Evolutionary conservation across 2,113 vertebrate genomes (phyloP), one percentile per base, ranked within the genome.

Genomic region (Mesembrinibis cayennensis): DNA sequence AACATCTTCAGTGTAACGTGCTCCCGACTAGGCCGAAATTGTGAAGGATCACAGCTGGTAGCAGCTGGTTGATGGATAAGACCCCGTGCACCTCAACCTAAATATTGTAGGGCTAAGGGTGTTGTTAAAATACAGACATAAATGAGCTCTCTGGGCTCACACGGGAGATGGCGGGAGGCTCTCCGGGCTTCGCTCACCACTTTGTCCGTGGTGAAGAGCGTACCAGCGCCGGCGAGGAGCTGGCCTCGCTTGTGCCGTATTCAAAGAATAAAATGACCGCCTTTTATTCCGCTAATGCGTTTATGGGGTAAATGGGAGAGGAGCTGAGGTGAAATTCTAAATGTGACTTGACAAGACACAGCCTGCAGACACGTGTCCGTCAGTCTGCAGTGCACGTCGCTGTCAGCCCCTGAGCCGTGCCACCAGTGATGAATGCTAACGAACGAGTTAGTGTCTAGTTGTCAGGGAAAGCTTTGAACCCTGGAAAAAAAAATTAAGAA

Each of bases 181-280:
- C 36, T 66, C 27, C 44, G 36, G n/a, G 10, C 63, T 73, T 20
- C n/a, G 19, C 87, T 55, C 50, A 1, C 40, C 23, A 23, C 53
- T 30, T 13, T 40, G 32, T 11, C 2, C 2, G 0, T 18, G 65
- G 27, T 12, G 30, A 66, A 13, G 67, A 61, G 42, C 0, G 0
- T 36, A 8, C 25, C 42, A 5, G 21, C 40, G 66, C 50, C 12
- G 0, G 30, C 23, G 30, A 83, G 63, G 63, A 90, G 59, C 30
- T 1, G 0, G 38, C 50, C 29, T 50, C 65, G 81, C 1, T 32
- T 38, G 66, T 11, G 15, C 42, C 14, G 0, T 16, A 3, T 38
- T 73, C 53, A 21, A 22, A 52, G 82, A 45, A 45, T 14, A 9
- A 55, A 63, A 88, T 45, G 45, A 38, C 36, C 40, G 23, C 72